phyloP scores from a whole-genome alignment of 2,888 invertebrate species.

The Notodonta dromedarius region DNA sequence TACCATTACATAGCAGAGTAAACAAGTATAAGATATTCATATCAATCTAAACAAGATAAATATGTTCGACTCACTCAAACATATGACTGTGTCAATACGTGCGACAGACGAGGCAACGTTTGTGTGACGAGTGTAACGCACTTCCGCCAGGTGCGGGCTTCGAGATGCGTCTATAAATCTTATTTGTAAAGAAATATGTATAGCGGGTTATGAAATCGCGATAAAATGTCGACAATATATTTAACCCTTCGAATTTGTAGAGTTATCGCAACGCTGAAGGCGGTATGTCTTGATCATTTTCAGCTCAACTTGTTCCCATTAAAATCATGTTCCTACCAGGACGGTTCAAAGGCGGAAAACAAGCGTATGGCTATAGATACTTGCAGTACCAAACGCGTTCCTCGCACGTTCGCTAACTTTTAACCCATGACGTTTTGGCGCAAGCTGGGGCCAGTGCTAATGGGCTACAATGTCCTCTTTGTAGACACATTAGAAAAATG shows the following conservation, averaged over 20 bases:
- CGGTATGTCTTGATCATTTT: neutral
- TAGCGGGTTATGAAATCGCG: neutral
- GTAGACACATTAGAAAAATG: too few relatives aligned
- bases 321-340: too few relatives aligned
- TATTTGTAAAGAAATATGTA: conserved; percentile 13
- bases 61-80: neutral
- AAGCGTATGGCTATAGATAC: too few relatives aligned
- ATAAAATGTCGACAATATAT: neutral
- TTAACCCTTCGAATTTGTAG: neutral
- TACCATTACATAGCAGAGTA: too few relatives aligned
- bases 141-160: neutral
- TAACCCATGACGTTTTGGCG: too few relatives aligned
- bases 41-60: neutral
- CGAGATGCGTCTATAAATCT: conserved; percentile 30
- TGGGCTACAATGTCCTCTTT: too few relatives aligned
- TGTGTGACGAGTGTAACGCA: conserved; percentile 12
- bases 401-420: too few relatives aligned
- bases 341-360: too few relatives aligned
- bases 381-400: too few relatives aligned
- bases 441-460: too few relatives aligned
- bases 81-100: conserved; percentile 17
- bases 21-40: too few relatives aligned
- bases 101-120: conserved; percentile 17
- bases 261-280: neutral
- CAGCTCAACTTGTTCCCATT: too few relatives aligned